A percentile compares a stretch with the other conserved stretches of the same genome.
Conservation (phyloP, 2,113 vertebrate species). For the Gracilinanus agilis region DNA sequence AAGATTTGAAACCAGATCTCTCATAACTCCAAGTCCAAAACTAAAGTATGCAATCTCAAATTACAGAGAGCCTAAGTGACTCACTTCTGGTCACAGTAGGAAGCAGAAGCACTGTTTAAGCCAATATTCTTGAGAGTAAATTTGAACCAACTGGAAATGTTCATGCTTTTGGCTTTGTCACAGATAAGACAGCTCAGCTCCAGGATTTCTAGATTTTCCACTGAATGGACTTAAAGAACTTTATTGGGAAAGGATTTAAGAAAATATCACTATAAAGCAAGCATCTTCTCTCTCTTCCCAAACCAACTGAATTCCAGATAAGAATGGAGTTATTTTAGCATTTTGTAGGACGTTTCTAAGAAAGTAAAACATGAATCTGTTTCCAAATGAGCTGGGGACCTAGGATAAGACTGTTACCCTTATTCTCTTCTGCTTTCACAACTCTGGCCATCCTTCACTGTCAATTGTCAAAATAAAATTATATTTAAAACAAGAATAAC, state of each 20-base stretch:
- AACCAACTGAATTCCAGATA: background rate
- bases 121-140: background rate
- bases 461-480: constrained; percentile 55
- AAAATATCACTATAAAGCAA: background rate
- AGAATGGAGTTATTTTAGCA: background rate
- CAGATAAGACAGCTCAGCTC: background rate
- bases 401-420: background rate
- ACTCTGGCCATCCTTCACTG: constrained; percentile 23
- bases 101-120: background rate
- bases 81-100: background rate
- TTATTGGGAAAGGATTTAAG: background rate
- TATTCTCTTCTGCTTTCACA: constrained; percentile 47
- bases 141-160: background rate
- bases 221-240: background rate
- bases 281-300: background rate
- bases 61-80: background rate
- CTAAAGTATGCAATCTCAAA: background rate
- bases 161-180: background rate
- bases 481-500: constrained; percentile 50
- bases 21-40: background rate
- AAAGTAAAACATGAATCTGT: background rate
- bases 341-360: background rate
- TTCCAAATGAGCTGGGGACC: background rate
- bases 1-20: background rate
- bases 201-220: background rate